A percentile compares a stretch with the other conserved stretches of the same genome.
Evolutionary conservation across 2,113 vertebrate species (phyloP).

Genomic region (Apodemus speciosus): DNA sequence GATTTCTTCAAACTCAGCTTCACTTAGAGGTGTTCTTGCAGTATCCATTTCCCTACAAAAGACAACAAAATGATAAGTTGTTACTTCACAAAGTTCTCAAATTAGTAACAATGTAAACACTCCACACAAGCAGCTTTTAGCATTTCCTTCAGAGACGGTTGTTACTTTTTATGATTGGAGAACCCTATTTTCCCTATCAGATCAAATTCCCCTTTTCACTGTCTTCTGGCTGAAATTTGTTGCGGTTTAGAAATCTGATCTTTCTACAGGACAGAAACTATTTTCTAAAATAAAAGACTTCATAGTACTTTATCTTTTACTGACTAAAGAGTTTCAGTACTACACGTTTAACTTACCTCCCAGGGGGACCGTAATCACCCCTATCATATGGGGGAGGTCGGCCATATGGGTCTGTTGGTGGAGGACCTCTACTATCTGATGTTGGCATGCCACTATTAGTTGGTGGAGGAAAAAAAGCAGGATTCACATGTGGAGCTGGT

Average conservation of each 20-base stretch:
- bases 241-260: constrained; percentile 24
- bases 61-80: constrained; percentile 77
- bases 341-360: constrained; percentile 89
- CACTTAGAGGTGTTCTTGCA: constrained; percentile 94
- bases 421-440: constrained; percentile 95
- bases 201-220: constrained; percentile 17
- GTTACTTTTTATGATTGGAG: neutral
- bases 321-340: constrained; percentile 5
- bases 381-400: constrained; percentile 97
- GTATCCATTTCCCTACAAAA: constrained; percentile 96
- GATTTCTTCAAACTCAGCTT: constrained; percentile 99
- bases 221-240: constrained; percentile 40
- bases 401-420: constrained; percentile 95
- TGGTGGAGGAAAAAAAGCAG: constrained; percentile 98
- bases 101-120: constrained; percentile 35
- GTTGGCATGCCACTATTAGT: constrained; percentile 95
- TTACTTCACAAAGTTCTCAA: constrained; percentile 24
- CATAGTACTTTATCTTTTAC: neutral
- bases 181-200: constrained; percentile 9
- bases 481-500: constrained; percentile 98
- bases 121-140: constrained; percentile 40
- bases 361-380: constrained; percentile 96
- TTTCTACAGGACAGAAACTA: constrained; percentile 46
- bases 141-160: neutral
- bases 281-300: neutral